Conservation (phyloP, 1,140 invertebrate genomes). For the Ectropis grisescens region DNA sequence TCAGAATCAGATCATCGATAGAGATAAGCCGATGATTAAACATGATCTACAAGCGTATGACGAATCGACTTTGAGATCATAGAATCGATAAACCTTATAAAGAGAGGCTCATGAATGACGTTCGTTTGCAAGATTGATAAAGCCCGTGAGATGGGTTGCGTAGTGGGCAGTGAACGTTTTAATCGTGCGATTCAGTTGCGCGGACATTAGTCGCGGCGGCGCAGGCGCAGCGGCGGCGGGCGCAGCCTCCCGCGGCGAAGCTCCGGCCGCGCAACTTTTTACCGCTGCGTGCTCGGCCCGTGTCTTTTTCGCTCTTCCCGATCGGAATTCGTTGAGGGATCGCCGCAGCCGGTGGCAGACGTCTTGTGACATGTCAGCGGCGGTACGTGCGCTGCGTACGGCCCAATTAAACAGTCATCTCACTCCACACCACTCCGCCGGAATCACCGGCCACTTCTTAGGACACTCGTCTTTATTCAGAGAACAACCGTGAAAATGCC, state of each 20-base stretch:
- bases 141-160: constrained; percentile 5
- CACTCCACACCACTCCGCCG: constrained; percentile 20
- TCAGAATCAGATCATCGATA: too few relatives aligned
- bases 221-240: constrained; percentile 15
- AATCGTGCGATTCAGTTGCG: constrained; percentile 25
- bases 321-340: constrained; percentile 63
- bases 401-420: constrained; percentile 55
- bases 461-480: constrained; percentile 38
- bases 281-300: constrained; percentile 50
- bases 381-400: constrained; percentile 57
- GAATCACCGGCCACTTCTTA: constrained; percentile 31
- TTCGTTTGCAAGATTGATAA: constrained; percentile 10
- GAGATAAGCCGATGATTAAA: too few relatives aligned
- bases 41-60: too few relatives aligned
- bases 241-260: constrained; percentile 48
- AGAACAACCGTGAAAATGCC: constrained; percentile 45
- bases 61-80: too few relatives aligned
- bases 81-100: too few relatives aligned
- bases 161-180: constrained; percentile 22
- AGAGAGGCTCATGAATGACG: constrained; percentile 10
- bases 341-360: constrained; percentile 62
- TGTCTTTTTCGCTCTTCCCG: constrained; percentile 65
- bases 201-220: constrained; percentile 6
- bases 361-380: constrained; percentile 59
- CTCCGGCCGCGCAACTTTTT: constrained; percentile 52